Percentiles rank a stretch among this genome's conserved stretches.
Evolutionary conservation across 2,797 vertebrate genomes (phyloP).

Genomic region (Odontamblyopus rebecca): DNA sequence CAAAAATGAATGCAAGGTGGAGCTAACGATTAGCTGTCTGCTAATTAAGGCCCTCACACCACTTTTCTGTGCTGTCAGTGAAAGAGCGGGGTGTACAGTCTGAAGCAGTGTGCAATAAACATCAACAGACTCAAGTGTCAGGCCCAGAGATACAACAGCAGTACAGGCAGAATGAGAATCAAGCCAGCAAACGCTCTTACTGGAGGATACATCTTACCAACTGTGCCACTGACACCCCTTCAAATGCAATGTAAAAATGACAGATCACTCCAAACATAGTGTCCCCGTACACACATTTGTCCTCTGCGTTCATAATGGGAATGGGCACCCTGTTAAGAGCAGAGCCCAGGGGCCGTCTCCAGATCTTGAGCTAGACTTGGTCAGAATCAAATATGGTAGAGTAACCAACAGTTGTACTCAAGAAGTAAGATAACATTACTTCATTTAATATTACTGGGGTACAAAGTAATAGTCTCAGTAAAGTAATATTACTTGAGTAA

Average conservation of each 20-base stretch:
- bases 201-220: background rate
- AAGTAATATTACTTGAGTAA: too few species aligned
- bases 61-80: background rate
- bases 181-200: background rate
- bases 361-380: too few species aligned
- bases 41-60: background rate
- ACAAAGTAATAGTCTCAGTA: too few species aligned
- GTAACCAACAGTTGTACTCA: too few species aligned
- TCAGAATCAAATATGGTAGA: too few species aligned
- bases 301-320: background rate
- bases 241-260: background rate
- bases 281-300: background rate
- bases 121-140: background rate
- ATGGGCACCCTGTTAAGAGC: too few species aligned
- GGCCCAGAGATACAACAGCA: background rate
- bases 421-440: too few species aligned
- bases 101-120: background rate
- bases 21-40: constrained; percentile 2
- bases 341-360: too few species aligned
- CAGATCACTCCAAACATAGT: background rate
- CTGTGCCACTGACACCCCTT: background rate
- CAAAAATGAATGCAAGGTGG: background rate
- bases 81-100: background rate
- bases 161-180: background rate
- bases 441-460: too few species aligned